A percentile compares a stretch with the other conserved stretches of the same genome.
These are phyloP conservation scores for Hemichromis elongatus DNA, from an alignment of 2,113 vertebrate genomes.

Conservation along the genomic window DNA sequence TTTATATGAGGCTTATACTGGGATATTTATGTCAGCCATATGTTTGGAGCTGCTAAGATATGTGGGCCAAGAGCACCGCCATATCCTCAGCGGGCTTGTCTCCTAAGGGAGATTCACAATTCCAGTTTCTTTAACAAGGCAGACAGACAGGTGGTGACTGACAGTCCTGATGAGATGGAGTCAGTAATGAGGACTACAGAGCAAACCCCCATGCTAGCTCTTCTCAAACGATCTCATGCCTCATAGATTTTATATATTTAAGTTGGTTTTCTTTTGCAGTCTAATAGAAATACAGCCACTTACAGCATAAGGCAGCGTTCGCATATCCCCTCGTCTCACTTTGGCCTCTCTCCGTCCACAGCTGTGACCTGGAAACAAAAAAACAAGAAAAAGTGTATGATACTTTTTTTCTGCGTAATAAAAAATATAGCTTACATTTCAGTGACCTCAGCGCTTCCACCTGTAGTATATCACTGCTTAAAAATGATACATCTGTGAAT, in stretches of 20 bases:
- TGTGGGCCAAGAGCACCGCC: slow-evolving; percentile 28
- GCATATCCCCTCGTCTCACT: neutral
- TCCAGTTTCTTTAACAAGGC: slow-evolving; percentile 55
- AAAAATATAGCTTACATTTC: neutral
- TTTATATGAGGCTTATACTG: slow-evolving; percentile 50
- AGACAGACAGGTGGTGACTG: slow-evolving; percentile 65
- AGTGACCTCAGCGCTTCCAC: neutral
- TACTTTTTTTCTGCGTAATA: neutral
- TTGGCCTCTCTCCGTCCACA: neutral
- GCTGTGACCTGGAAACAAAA: neutral
- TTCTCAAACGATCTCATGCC: slow-evolving; percentile 56
- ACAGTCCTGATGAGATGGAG: slow-evolving; percentile 52
- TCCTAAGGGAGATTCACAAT: slow-evolving; percentile 53
- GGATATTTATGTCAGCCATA: slow-evolving; percentile 45
- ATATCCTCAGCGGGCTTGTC: slow-evolving; percentile 32
- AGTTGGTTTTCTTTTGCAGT: slow-evolving; percentile 14
- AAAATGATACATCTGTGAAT: neutral
- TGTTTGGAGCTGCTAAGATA: slow-evolving; percentile 51
- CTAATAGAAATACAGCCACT: slow-evolving; percentile 38
- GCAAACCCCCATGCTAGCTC: slow-evolving; percentile 23
- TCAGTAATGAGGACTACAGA: slow-evolving; percentile 62
- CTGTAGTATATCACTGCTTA: neutral
- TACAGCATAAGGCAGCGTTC: neutral
- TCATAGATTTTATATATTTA: slow-evolving; percentile 60
- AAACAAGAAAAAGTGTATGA: neutral